Evolutionary conservation across 2,797 vertebrate genomes (phyloP).

Genomic region (Protonibea diacanthus): DNA sequence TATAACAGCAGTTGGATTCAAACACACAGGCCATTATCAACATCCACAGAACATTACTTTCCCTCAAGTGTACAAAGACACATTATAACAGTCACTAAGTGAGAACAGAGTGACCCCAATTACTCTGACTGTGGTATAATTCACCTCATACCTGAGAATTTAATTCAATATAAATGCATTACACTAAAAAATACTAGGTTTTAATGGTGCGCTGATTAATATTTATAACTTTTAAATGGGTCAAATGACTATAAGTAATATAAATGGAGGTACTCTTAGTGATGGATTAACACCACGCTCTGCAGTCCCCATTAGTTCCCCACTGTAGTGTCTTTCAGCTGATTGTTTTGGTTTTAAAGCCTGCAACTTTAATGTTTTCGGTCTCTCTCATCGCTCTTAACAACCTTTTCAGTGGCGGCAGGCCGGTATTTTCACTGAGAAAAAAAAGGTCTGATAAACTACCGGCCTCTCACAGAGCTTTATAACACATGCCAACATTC

Average conservation of each 20-base stretch:
- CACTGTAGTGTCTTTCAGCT: too few relatives aligned
- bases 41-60: conserved; percentile 4
- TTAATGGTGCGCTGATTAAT: not conserved
- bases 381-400: not conserved
- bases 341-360: too few relatives aligned
- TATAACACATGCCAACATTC: too few relatives aligned
- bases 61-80: not conserved
- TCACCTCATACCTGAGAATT: conserved; percentile 1
- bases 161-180: not conserved
- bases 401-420: not conserved
- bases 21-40: conserved; percentile 18
- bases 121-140: conserved; percentile 4
- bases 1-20: conserved; percentile 16
- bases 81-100: conserved; percentile 1
- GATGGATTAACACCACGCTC: too few relatives aligned
- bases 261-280: too few relatives aligned
- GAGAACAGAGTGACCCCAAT: not conserved
- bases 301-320: not conserved
- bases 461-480: too few relatives aligned
- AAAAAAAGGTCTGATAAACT: too few relatives aligned
- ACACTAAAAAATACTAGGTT: not conserved
- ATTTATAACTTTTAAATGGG: not conserved
- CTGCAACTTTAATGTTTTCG: too few relatives aligned
- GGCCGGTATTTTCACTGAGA: too few relatives aligned
- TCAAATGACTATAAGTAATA: not conserved